A percentile compares a stretch with the other conserved stretches of the same genome.
Evolutionary conservation across 2,113 vertebrate genomes (phyloP).

Genomic region (Myxocyprinus asiaticus): DNA sequence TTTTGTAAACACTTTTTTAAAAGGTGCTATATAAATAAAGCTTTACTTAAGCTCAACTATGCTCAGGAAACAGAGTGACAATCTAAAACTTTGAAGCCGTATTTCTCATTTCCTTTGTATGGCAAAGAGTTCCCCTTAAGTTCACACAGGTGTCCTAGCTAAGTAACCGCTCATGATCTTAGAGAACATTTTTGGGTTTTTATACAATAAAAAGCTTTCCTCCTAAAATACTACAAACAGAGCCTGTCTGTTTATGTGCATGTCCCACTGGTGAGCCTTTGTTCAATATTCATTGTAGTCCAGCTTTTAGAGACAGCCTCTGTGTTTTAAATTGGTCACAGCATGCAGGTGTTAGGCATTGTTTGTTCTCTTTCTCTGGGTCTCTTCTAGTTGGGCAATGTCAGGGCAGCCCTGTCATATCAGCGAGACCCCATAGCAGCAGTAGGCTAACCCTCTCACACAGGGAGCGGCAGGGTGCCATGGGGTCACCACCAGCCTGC

Average conservation of each 20-base stretch:
- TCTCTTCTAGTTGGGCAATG: slow-evolving; percentile 1
- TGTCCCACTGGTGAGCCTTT: background rate
- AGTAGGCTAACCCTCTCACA: slow-evolving; percentile 12
- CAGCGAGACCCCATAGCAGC: slow-evolving; percentile 24
- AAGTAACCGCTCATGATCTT: no score
- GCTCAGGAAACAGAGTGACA: no score
- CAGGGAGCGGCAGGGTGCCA: slow-evolving; percentile 15
- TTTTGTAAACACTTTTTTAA: no score
- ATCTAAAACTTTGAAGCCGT: no score
- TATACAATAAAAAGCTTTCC: background rate
- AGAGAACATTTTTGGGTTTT: no score
- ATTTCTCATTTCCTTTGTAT: no score
- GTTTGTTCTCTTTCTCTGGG: slow-evolving; percentile 16
- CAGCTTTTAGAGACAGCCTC: background rate
- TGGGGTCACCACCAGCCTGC: slow-evolving; percentile 1
- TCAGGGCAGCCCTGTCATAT: slow-evolving; percentile 43
- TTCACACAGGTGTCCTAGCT: background rate
- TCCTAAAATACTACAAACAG: background rate
- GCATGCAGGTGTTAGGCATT: slow-evolving; percentile 22
- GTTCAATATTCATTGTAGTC: slow-evolving; percentile 33
- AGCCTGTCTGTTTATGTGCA: background rate
- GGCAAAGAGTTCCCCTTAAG: background rate
- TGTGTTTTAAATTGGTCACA: slow-evolving; percentile 32
- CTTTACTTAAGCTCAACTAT: no score
- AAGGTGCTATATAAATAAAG: no score